phyloP scores from a whole-genome alignment of 1,140 invertebrate genomes.

The Drosophila ohnishii region DNA sequence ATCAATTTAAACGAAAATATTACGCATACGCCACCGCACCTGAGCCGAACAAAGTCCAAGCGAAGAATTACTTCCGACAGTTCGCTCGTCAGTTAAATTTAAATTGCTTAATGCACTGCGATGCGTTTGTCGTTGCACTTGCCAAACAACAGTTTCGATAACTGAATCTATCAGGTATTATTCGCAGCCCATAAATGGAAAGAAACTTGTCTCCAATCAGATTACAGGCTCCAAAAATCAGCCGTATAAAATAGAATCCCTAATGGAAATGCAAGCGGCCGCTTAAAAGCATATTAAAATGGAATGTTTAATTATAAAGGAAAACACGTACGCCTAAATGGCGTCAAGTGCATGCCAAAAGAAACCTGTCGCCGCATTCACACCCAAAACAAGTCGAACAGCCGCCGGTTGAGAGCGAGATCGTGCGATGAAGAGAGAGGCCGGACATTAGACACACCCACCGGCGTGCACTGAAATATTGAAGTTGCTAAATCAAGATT shows the following conservation, averaged over 20 bases:
- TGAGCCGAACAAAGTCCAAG: slow-evolving; percentile 34
- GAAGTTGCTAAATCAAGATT: no score
- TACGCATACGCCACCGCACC: slow-evolving; percentile 61
- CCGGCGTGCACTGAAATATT: slow-evolving; percentile 11
- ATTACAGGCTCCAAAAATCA: not conserved
- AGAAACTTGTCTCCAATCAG: slow-evolving; percentile 11
- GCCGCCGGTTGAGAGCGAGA: slow-evolving; percentile 7
- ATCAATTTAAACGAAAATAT: slow-evolving; percentile 29
- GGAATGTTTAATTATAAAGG: slow-evolving; percentile 58
- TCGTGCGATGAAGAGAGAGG: slow-evolving; percentile 6
- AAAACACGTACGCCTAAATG: slow-evolving; percentile 54
- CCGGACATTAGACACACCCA: slow-evolving; percentile 60
- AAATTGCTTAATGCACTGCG: slow-evolving; percentile 42
- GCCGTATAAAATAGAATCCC: slow-evolving; percentile 21
- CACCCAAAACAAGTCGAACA: slow-evolving; percentile 48
- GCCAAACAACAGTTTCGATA: slow-evolving; percentile 40
- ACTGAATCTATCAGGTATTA: slow-evolving; percentile 20
- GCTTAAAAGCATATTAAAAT: slow-evolving; percentile 41
- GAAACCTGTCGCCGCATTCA: slow-evolving; percentile 68
- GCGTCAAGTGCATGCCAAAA: slow-evolving; percentile 65
- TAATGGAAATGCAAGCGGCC: slow-evolving; percentile 26
- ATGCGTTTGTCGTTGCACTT: slow-evolving; percentile 47
- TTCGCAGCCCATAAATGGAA: slow-evolving; percentile 16
- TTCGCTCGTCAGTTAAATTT: slow-evolving; percentile 22
- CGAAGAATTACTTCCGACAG: slow-evolving; percentile 48